Evolutionary conservation across 1,140 invertebrate species (phyloP), one percentile per base, ranked within the genome.

Genomic region (Gyrodactylus bullatarudis): DNA sequence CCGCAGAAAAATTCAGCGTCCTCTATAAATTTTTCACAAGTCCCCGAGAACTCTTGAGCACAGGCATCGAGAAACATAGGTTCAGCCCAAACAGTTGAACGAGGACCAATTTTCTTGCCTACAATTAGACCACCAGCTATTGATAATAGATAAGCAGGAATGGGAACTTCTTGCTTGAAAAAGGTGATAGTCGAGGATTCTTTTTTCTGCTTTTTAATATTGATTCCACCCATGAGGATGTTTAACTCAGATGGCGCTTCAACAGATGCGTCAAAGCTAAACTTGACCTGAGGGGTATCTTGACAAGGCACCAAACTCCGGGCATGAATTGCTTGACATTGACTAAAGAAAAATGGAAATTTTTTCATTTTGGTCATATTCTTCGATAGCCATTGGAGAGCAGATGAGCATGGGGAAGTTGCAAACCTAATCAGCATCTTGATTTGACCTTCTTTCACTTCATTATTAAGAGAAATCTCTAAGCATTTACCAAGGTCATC

Each of bases 231-330:
- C 8, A 54, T 8, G 34, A 54, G 34, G 34, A 71, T 71, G 20
- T 24, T 71, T 2, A 24, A 23, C 16, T 20, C 22, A 1, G 1
- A n/a, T 25, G 21, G 2, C 22, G 26, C 2, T 69, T 69, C 26
- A 8, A 92, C 87, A 75, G 85, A 84, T 1, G 91, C 89, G 74
- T 84, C 84, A 78, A 91, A 95, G 1, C 87, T 86, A 74, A 85
- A 85, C 82, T 95, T 96, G 0, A 91, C 87, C n/a, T 85, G 84
- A 1, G 91, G 91, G 0, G 89, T 88, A 81, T 96, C 91, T 84
- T 95, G 91, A 78, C 90, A 93, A 1, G 92, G 91, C 20, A 92
- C 74, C 74, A 94, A 85, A 8, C 88, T 88, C 71, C 90, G 76
- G 71, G 81, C 81, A 82, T 91, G 88, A 76, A 93, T 91, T 19